Evolutionary conservation across 2,888 invertebrate genomes (phyloP).

Genomic region (Napeogenes inachia): DNA sequence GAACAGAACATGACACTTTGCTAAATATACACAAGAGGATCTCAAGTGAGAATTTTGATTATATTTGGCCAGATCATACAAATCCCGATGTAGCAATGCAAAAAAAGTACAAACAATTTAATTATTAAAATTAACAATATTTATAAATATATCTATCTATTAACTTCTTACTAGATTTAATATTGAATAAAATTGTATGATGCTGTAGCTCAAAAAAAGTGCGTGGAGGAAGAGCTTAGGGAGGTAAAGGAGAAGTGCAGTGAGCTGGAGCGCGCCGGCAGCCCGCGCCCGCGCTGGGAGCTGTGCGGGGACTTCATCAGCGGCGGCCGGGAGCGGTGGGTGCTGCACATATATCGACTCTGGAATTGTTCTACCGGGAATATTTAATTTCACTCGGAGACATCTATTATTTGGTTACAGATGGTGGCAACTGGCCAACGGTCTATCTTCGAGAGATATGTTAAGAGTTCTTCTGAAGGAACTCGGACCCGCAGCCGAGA

Average conservation of each 20-base stretch:
- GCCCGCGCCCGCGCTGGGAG: constrained; percentile 71
- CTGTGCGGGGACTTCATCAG: constrained; percentile 71
- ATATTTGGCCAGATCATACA: too few relatives aligned
- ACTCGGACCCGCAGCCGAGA: constrained; percentile 68
- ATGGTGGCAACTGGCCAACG: constrained; percentile 66
- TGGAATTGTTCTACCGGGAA: too few relatives aligned
- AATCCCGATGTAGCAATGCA: too few relatives aligned
- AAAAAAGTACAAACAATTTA: too few relatives aligned
- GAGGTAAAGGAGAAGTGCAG: constrained; percentile 64
- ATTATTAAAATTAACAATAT: too few relatives aligned
- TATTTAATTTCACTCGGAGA: too few relatives aligned
- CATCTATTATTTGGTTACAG: constrained; percentile 33
- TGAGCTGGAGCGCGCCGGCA: constrained; percentile 68
- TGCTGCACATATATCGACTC: too few relatives aligned
- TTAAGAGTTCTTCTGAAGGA: constrained; percentile 67
- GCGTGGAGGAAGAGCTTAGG: constrained; percentile 55
- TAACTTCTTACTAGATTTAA: neutral
- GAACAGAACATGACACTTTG: constrained; percentile 42
- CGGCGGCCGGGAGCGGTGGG: constrained; percentile 64
- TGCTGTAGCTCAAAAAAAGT: constrained; percentile 47
- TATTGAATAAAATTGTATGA: neutral
- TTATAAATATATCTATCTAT: neutral
- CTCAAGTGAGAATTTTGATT: constrained; percentile 37
- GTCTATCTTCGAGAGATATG: constrained; percentile 59
- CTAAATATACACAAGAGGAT: constrained; percentile 47